Conservation (phyloP, 1,140 invertebrate genomes). For the Diplogasteroides magnus region DNA sequence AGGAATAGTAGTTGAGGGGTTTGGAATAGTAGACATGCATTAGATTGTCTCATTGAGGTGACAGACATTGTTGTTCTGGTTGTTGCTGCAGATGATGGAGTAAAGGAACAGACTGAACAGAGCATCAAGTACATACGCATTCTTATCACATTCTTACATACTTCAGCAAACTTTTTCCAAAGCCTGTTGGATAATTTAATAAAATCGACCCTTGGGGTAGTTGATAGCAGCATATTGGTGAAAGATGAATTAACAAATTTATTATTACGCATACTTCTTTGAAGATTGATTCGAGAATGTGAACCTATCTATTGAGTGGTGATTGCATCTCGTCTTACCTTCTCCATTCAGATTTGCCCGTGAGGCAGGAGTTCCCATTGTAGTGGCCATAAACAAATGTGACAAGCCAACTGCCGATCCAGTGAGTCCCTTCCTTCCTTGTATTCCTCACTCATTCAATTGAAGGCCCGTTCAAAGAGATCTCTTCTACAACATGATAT, state of each 20-base stretch:
- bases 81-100: slow-evolving; percentile 95
- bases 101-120: slow-evolving; percentile 82
- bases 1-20: not conserved
- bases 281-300: too few species aligned
- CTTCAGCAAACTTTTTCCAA: too few species aligned
- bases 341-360: slow-evolving; percentile 49
- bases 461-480: slow-evolving; percentile 69
- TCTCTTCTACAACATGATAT: slow-evolving; percentile 72
- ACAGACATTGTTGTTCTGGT: slow-evolving; percentile 94
- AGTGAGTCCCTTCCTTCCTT: slow-evolving; percentile 33
- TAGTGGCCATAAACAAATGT: slow-evolving; percentile 98
- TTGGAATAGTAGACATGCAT: slow-evolving; percentile 72
- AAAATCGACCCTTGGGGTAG: too few species aligned
- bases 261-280: too few species aligned
- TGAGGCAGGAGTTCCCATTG: slow-evolving; percentile 72
- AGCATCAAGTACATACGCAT: slow-evolving; percentile 58
- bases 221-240: too few species aligned
- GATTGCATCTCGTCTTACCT: too few species aligned
- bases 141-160: slow-evolving; percentile 6
- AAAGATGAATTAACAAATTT: too few species aligned
- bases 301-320: too few species aligned
- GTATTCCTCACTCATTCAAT: slow-evolving; percentile 31
- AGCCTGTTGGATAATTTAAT: too few species aligned
- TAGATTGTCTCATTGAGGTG: too few species aligned
- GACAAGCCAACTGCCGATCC: slow-evolving; percentile 80